These are phyloP conservation scores for Diprion similis DNA, from an alignment of 1,140 invertebrate species.

Conservation along the genomic window DNA sequence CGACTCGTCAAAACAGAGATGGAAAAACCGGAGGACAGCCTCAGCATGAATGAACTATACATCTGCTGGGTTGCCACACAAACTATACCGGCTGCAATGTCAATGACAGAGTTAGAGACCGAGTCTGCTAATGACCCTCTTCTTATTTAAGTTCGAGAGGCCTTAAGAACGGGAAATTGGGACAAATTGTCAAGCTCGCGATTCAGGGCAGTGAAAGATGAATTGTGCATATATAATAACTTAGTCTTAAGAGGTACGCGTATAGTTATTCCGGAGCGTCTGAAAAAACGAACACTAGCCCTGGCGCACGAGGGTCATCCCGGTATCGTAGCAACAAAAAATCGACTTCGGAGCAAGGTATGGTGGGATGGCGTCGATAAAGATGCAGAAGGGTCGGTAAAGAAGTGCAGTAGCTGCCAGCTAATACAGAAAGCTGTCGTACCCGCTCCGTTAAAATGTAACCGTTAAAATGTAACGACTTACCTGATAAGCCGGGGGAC, in stretches of 20 bases:
- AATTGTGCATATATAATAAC: constrained; percentile 27
- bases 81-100: too few species aligned
- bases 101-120: too few species aligned
- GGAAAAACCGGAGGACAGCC: too few species aligned
- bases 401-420: constrained; percentile 48
- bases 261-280: constrained; percentile 30
- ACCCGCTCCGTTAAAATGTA: constrained; percentile 30
- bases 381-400: constrained; percentile 55
- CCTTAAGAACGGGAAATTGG: constrained; percentile 21
- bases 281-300: constrained; percentile 39
- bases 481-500: constrained; percentile 37
- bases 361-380: constrained; percentile 64
- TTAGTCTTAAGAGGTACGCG: not conserved
- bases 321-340: constrained; percentile 65
- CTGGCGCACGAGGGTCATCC: constrained; percentile 59
- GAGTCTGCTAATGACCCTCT: too few species aligned
- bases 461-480: constrained; percentile 27
- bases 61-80: too few species aligned
- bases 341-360: constrained; percentile 57
- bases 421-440: too few species aligned
- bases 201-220: too few species aligned
- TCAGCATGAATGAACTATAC: too few species aligned
- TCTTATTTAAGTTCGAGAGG: too few species aligned
- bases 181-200: constrained; percentile 26
- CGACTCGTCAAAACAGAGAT: constrained; percentile 19